Percentiles rank a stretch among this genome's conserved stretches.
These are phyloP conservation scores for Pseudonaja textilis DNA, from an alignment of 2,113 vertebrate species.

Conservation along the genomic window DNA sequence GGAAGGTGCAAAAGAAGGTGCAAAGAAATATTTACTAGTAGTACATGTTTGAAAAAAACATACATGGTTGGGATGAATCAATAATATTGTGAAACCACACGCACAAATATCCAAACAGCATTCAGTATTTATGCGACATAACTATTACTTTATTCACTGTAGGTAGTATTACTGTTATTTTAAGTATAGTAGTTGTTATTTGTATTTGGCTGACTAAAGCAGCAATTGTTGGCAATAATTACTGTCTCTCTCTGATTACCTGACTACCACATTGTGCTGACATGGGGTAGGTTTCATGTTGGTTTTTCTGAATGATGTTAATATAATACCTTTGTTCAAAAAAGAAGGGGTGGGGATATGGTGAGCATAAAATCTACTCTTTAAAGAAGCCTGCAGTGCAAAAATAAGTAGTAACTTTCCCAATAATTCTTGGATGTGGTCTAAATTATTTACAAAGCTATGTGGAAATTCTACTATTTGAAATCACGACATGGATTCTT, in stretches of 20 bases:
- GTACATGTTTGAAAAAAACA: not conserved
- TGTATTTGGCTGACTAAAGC: not conserved
- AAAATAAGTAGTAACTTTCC: not conserved
- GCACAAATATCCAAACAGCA: not conserved
- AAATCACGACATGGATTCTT: not conserved
- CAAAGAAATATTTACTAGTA: not conserved
- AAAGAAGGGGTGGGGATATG: not conserved
- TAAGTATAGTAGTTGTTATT: not conserved
- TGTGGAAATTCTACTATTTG: not conserved
- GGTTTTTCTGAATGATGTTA: not conserved
- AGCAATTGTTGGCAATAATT: not conserved
- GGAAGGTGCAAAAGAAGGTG: not conserved
- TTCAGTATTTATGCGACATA: not conserved
- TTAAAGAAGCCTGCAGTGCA: not conserved
- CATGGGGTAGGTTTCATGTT: not conserved
- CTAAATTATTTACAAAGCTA: conserved; percentile 10
- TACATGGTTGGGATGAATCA: not conserved
- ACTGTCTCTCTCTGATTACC: not conserved
- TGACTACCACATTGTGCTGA: not conserved
- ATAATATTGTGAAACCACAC: not conserved
- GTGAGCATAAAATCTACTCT: not conserved
- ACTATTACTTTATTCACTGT: not conserved
- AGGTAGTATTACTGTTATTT: not conserved
- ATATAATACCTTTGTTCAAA: not conserved
- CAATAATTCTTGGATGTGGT: not conserved